Evolutionary conservation across 1,140 invertebrate species (phyloP).

Genomic region (Colletes gigas): DNA sequence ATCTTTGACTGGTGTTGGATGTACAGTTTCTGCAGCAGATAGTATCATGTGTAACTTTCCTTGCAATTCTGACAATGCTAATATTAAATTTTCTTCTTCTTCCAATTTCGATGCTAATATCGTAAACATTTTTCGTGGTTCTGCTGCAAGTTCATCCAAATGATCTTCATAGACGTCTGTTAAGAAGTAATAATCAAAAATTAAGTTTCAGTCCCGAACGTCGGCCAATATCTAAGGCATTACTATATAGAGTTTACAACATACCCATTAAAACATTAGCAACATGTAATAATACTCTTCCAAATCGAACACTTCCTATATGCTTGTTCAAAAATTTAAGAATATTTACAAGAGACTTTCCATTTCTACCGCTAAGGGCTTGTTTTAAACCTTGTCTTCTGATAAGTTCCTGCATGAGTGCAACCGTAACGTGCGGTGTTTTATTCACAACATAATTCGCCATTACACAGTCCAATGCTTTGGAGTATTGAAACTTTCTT

Average conservation of each 20-base stretch:
- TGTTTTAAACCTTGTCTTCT: conserved; percentile 87
- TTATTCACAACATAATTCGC: conserved; percentile 83
- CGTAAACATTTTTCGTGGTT: conserved; percentile 83
- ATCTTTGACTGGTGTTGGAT: conserved; percentile 70
- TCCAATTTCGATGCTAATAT: conserved; percentile 84
- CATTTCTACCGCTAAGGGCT: conserved; percentile 87
- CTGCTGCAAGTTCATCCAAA: conserved; percentile 82
- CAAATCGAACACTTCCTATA: conserved; percentile 88
- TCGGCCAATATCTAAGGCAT: too few relatives aligned
- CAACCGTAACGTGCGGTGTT: conserved; percentile 89
- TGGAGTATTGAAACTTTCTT: conserved; percentile 90
- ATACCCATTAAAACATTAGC: conserved; percentile 87
- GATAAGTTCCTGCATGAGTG: conserved; percentile 92
- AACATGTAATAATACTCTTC: conserved; percentile 87
- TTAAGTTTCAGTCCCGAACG: neutral
- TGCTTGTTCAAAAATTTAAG: conserved; percentile 90
- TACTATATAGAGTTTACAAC: conserved; percentile 41
- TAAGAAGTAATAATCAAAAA: conserved; percentile 37
- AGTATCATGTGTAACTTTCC: conserved; percentile 87
- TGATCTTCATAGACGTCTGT: conserved; percentile 85
- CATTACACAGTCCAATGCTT: conserved; percentile 90
- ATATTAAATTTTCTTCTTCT: conserved; percentile 85
- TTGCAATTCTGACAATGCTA: conserved; percentile 84
- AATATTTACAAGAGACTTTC: conserved; percentile 85
- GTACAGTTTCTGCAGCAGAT: conserved; percentile 79